phyloP scores from a whole-genome alignment of 1,140 invertebrate genomes.

The Drosophila bocki region DNA sequence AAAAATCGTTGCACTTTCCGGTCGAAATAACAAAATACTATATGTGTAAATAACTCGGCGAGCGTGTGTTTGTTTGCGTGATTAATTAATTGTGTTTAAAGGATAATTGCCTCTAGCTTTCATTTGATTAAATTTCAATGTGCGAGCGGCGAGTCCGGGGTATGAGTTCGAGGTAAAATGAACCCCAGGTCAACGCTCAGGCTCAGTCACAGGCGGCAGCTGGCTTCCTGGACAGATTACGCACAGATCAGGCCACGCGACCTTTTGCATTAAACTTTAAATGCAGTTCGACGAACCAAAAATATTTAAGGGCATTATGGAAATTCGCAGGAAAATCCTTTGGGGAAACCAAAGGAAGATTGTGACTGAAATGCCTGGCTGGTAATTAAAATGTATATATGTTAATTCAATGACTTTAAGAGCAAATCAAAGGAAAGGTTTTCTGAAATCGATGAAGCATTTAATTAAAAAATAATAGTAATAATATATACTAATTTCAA shows the following conservation, averaged over 20 bases:
- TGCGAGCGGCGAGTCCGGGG: background rate
- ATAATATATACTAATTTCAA: background rate
- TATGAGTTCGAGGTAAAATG: conserved; percentile 16
- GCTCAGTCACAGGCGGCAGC: conserved; percentile 23
- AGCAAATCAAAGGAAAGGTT: background rate
- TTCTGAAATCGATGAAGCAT: background rate
- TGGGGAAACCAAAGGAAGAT: background rate
- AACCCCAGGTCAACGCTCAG: conserved; percentile 67
- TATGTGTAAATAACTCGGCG: conserved; percentile 45
- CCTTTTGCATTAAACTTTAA: conserved; percentile 36
- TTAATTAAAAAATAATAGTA: background rate
- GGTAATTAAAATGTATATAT: conserved; percentile 15
- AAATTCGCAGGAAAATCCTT: conserved; percentile 13
- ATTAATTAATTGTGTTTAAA: conserved; percentile 84
- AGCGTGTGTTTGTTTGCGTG: conserved; percentile 68
- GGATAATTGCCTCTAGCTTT: conserved; percentile 83
- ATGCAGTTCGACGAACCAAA: conserved; percentile 13
- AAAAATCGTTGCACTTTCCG: conserved; percentile 65
- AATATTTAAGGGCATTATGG: conserved; percentile 38
- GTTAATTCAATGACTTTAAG: conserved; percentile 1
- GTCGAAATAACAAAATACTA: conserved; percentile 68
- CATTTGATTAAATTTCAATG: conserved; percentile 79
- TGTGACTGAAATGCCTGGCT: background rate
- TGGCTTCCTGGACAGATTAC: conserved; percentile 65
- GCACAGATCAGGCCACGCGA: conserved; percentile 24